Evolutionary conservation across 2,113 vertebrate genomes (phyloP).

Genomic region (rat (Rattus norvegicus)): DNA sequence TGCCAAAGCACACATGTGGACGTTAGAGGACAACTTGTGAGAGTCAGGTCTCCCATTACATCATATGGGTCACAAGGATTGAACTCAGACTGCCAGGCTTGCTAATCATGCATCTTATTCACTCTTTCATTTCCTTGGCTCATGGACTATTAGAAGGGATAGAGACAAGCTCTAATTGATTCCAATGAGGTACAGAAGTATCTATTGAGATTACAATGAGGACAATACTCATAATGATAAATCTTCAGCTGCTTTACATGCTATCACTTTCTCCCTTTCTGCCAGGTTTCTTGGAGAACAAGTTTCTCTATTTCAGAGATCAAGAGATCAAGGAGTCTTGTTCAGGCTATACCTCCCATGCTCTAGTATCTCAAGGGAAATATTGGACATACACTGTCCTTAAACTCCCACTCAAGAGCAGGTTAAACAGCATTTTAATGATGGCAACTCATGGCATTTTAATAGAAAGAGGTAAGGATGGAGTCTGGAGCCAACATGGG

Average conservation of each 20-base stretch:
- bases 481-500: neutral
- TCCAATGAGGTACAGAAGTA: neutral
- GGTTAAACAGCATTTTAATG: neutral
- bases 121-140: neutral
- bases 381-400: neutral
- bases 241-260: neutral
- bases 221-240: neutral
- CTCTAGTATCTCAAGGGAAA: neutral
- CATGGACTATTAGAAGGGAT: neutral
- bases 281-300: neutral
- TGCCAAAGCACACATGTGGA: no score
- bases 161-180: neutral
- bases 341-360: neutral
- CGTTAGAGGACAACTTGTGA: neutral
- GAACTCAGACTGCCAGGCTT: neutral
- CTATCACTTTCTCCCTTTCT: neutral
- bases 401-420: neutral
- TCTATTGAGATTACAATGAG: neutral
- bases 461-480: slow-evolving; percentile 3
- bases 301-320: neutral
- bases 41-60: neutral
- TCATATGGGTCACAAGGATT: neutral
- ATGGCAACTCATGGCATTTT: neutral
- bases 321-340: neutral
- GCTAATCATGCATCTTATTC: neutral